Conservation (phyloP, 1,140 invertebrate genomes). For the Hylaeus volcanicus region DNA sequence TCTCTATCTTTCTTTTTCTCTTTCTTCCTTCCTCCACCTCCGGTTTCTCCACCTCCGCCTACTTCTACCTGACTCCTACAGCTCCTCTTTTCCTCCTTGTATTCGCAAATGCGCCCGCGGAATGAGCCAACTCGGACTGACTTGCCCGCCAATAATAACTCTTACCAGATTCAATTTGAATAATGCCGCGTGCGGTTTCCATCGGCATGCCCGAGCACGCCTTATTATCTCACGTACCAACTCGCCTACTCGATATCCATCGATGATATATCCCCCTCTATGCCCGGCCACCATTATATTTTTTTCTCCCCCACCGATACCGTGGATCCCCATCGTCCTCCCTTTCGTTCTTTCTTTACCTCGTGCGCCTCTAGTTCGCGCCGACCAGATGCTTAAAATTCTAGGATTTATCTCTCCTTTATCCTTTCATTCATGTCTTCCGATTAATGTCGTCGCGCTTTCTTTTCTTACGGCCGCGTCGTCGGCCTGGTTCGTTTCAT, state of each 20-base stretch:
- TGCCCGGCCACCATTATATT: slow-evolving; percentile 59
- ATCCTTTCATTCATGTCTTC: slow-evolving; percentile 53
- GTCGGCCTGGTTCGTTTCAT: neutral
- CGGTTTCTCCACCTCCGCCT: slow-evolving; percentile 16
- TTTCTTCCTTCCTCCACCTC: neutral
- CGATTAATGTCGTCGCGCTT: slow-evolving; percentile 29
- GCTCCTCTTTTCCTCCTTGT: slow-evolving; percentile 63
- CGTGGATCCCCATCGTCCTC: neutral
- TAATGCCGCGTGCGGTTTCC: slow-evolving; percentile 79
- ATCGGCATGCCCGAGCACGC: slow-evolving; percentile 75
- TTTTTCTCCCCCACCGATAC: slow-evolving; percentile 38
- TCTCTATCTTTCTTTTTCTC: neutral
- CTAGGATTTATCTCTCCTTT: slow-evolving; percentile 55
- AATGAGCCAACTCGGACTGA: slow-evolving; percentile 69
- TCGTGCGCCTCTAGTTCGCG: slow-evolving; percentile 50
- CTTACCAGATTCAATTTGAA: slow-evolving; percentile 80
- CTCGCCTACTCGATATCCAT: slow-evolving; percentile 76
- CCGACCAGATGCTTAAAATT: slow-evolving; percentile 56
- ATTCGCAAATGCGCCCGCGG: slow-evolving; percentile 71
- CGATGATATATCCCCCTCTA: slow-evolving; percentile 63
- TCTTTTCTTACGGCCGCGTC: neutral
- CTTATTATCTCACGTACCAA: slow-evolving; percentile 80
- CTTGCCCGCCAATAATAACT: slow-evolving; percentile 78
- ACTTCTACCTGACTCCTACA: slow-evolving; percentile 23
- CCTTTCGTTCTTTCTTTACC: slow-evolving; percentile 11